Conservation (phyloP, 2,888 invertebrate species). For the Plagiodera versicolora region DNA sequence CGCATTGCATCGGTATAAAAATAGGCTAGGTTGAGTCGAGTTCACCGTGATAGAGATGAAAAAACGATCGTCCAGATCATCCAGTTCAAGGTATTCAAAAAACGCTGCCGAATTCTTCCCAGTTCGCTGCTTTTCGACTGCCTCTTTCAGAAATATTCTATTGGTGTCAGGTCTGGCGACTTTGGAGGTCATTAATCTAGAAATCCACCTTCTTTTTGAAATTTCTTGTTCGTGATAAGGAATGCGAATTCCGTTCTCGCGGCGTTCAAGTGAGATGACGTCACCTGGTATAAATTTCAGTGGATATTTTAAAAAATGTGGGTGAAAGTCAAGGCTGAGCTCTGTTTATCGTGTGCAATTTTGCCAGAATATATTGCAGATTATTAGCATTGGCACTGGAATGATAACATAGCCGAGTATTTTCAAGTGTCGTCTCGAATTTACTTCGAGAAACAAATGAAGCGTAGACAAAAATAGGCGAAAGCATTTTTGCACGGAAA, state of each 20-base stretch:
- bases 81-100: too few relatives aligned
- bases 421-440: neutral
- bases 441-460: neutral
- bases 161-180: too few relatives aligned
- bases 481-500: too few relatives aligned
- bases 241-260: too few relatives aligned
- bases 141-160: too few relatives aligned
- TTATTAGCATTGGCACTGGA: slow-evolving; percentile 5
- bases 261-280: neutral
- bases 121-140: too few relatives aligned
- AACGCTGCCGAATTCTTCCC: too few relatives aligned
- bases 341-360: slow-evolving; percentile 7
- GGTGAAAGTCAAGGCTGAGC: slow-evolving; percentile 10
- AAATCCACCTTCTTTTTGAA: too few relatives aligned
- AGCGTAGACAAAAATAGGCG: too few relatives aligned
- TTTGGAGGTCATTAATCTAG: too few relatives aligned
- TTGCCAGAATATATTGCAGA: slow-evolving; percentile 6
- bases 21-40: slow-evolving; percentile 1
- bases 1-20: slow-evolving; percentile 7
- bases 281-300: slow-evolving; percentile 8
- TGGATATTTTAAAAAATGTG: slow-evolving; percentile 9
- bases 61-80: neutral
- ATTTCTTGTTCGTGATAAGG: too few relatives aligned
- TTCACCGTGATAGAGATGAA: neutral
- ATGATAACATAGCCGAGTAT: slow-evolving; percentile 4